These are phyloP conservation scores for Macrophya alboannulata DNA, from an alignment of 2,888 invertebrate species.

Conservation along the genomic window DNA sequence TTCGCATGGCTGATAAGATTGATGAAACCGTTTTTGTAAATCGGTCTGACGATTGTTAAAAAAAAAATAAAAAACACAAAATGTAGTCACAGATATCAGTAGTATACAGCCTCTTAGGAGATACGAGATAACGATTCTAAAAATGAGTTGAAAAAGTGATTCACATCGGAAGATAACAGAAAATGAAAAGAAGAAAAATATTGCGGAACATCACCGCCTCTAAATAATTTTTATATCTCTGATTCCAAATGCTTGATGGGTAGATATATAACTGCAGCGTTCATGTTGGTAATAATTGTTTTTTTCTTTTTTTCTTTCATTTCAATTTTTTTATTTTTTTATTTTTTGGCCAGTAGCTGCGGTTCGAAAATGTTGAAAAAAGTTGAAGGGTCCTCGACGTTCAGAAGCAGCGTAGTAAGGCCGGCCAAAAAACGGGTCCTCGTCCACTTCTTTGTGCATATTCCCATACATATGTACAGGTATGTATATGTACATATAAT, in stretches of 20 bases:
- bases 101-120: too few relatives aligned
- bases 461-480: neutral
- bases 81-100: neutral
- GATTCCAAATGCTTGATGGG: neutral
- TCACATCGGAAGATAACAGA: too few relatives aligned
- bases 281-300: conserved; percentile 8
- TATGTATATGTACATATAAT: too few relatives aligned
- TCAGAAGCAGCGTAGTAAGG: neutral
- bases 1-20: too few relatives aligned
- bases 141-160: too few relatives aligned
- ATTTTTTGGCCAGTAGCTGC: neutral
- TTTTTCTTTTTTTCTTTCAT: neutral
- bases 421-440: conserved; percentile 37
- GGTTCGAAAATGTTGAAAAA: conserved; percentile 1
- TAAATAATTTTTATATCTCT: neutral
- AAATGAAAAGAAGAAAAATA: too few relatives aligned
- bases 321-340: neutral
- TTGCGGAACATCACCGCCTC: neutral
- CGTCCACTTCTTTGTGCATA: conserved; percentile 20
- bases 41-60: too few relatives aligned
- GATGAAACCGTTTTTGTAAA: too few relatives aligned
- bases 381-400: conserved; percentile 40
- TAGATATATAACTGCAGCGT: neutral
- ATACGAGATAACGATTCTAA: too few relatives aligned
- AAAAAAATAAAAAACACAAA: too few relatives aligned